These are phyloP conservation scores for Batillaria attramentaria DNA, from an alignment of 1,140 invertebrate species.

Conservation along the genomic window DNA sequence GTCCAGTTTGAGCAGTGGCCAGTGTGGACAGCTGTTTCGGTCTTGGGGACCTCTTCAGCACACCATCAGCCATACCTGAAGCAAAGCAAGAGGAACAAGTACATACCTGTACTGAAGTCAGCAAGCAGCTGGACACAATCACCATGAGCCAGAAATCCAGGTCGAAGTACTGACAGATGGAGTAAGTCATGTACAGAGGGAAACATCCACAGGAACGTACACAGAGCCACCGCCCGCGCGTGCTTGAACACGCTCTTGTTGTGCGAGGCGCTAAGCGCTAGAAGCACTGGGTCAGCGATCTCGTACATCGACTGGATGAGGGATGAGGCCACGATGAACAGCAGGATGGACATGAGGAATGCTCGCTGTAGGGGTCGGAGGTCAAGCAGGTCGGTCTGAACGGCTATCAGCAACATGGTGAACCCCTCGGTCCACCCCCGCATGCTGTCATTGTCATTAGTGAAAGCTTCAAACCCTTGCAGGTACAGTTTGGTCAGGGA, in stretches of 20 bases:
- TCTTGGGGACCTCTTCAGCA: too few species aligned
- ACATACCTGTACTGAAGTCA: slow-evolving; percentile 75
- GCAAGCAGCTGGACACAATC: slow-evolving; percentile 84
- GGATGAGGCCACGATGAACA: slow-evolving; percentile 75
- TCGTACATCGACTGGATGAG: slow-evolving; percentile 77
- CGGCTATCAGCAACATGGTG: slow-evolving; percentile 75
- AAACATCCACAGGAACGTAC: slow-evolving; percentile 85
- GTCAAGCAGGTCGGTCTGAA: slow-evolving; percentile 75
- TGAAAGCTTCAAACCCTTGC: slow-evolving; percentile 68
- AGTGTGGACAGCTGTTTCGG: too few species aligned
- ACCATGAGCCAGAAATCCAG: slow-evolving; percentile 92
- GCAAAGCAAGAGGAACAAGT: not conserved
- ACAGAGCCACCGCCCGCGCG: slow-evolving; percentile 85
- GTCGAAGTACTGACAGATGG: slow-evolving; percentile 90
- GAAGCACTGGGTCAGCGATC: slow-evolving; percentile 75
- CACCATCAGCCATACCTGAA: too few species aligned
- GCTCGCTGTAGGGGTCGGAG: slow-evolving; percentile 74
- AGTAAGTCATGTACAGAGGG: slow-evolving; percentile 84
- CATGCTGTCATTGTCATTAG: slow-evolving; percentile 69
- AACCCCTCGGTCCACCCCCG: slow-evolving; percentile 77
- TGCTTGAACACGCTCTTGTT: slow-evolving; percentile 84
- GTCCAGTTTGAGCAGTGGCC: too few species aligned
- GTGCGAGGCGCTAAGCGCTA: slow-evolving; percentile 72
- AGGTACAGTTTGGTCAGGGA: slow-evolving; percentile 72
- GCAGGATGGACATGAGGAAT: slow-evolving; percentile 75